Base-by-base conservation (phyloP, 2,113 vertebrate genomes). In the Micronycteris hirsuta region DNA sequence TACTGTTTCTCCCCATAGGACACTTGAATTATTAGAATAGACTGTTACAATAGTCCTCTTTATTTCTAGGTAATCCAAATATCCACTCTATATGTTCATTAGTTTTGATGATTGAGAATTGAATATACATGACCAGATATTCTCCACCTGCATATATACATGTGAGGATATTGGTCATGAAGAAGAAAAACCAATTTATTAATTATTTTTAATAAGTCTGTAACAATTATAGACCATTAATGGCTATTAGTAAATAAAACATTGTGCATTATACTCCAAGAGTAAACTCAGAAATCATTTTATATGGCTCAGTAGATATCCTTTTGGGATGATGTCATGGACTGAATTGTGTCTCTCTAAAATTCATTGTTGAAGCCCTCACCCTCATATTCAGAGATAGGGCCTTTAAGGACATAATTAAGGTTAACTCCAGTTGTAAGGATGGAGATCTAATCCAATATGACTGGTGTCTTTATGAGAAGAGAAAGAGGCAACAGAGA, bases 191-290 rank as follows among this genome's bases (percentile, higher is more conserved):
- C 16, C 22, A 91, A 94, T n/a, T 77, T 15, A 43, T 68, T 6
- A 93, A 89, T 91, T 86, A 74, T 86, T 89, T 15, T 94, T 73
- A 92, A 82, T 4, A 85, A 70, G 45, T 78, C 24, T 49, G 43
- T 65, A 93, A 36, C 1, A 83, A 58, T 49, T 80, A 52, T 41
- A 89, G 58, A 26, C 33, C 33, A 73, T 76, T 58, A 81, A 31
- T 89, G 70, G 54, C 31, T 43, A 85, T 83, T 45, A 70, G 22
- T 89, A 87, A 65, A 36, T 93, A 71, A 84, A 61, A 76, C 20
- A 73, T 3, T 77, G 2, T 90, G 28, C 31, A 67, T 86, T 86
- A 77, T 41, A 8, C n/a, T 82, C 38, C 43, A 63, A 92, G 71
- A 49, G 80, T 67, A 76, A 94, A 89, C 3, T 71, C 43, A 89